Evolutionary conservation across 2,113 vertebrate species (phyloP), one percentile per base, ranked within the genome.

Genomic region (Phoxinus phoxinus): DNA sequence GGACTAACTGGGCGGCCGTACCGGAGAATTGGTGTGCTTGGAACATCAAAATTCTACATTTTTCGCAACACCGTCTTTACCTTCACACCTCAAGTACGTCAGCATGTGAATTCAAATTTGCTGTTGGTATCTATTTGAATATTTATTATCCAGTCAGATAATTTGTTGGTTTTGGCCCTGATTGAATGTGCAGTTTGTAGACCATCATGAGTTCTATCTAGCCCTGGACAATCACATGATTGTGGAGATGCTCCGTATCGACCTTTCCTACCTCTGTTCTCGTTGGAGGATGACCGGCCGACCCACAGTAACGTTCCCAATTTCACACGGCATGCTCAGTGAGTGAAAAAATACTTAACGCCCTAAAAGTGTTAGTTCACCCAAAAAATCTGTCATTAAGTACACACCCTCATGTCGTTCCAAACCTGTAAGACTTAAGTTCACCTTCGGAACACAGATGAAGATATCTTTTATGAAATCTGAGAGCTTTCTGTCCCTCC

Each of bases 161-260:
- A 48, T 67, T 32, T 23, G 1, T 9, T 74, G 19, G 27, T 37
- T 79, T 63, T 35, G 19, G 1, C 37, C 25, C 13, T 78, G 35
- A 23, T 46, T 21, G 5, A 59, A 35, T 15, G 82, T 51, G 0
- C 87, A 99, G 98, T 99, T 99, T 91, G 93, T 99, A 84, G 98
- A 99, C 89, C 97, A 98, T 87, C 97, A 98, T 91, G 97, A 98
- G 91, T 99, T 98, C 90, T 99, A 98, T 91, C 51, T 99, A 90
- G 96, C 98, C 6, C 89, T 98, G 9, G 98, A 99, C 93, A 99
- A 97, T 91, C 96, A 95, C 84, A 99, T 99, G 97, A 98, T 99
- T 21, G 97, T 99, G 83, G 98, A 99, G 92, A 99, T 99, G 97
- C 87, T 99, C 89, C 96, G 97, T 89, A 97, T 96, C 0, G 97